phyloP scores from a whole-genome alignment of 2,797 vertebrate species.

The Zalophus californianus region DNA sequence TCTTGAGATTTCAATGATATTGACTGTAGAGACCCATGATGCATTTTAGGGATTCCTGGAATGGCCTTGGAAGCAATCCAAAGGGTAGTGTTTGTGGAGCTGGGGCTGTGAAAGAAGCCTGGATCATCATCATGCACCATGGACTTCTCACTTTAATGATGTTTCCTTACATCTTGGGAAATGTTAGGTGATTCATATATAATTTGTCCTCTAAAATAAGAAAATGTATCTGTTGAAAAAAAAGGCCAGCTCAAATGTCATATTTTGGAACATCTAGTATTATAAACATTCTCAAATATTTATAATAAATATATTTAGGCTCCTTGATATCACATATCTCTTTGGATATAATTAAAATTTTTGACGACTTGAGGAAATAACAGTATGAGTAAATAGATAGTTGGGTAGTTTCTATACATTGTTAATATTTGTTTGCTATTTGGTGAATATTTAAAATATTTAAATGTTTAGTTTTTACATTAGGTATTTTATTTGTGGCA shows the following conservation, averaged over 20 bases:
- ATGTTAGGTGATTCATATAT: neutral
- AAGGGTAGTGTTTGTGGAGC: neutral
- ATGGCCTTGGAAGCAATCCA: neutral
- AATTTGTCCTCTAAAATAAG: neutral
- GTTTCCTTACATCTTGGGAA: neutral
- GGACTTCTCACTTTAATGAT: neutral
- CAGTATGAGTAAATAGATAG: neutral
- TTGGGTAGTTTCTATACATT: neutral
- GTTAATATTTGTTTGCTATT: neutral
- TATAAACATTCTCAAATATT: conserved; percentile 30
- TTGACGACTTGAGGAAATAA: neutral
- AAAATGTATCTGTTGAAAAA: neutral
- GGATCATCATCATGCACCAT: neutral
- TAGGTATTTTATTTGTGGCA: conserved; percentile 9
- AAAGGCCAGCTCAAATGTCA: neutral
- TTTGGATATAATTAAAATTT: neutral
- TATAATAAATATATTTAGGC: neutral
- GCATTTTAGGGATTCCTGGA: neutral
- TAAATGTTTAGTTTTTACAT: neutral
- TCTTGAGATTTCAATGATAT: neutral
- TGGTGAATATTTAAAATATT: neutral
- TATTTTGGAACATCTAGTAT: neutral
- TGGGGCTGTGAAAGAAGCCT: neutral
- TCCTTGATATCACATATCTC: neutral
- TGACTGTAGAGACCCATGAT: neutral